Evolutionary conservation across 2,888 invertebrate species (phyloP).

Genomic region (Tuta absoluta): DNA sequence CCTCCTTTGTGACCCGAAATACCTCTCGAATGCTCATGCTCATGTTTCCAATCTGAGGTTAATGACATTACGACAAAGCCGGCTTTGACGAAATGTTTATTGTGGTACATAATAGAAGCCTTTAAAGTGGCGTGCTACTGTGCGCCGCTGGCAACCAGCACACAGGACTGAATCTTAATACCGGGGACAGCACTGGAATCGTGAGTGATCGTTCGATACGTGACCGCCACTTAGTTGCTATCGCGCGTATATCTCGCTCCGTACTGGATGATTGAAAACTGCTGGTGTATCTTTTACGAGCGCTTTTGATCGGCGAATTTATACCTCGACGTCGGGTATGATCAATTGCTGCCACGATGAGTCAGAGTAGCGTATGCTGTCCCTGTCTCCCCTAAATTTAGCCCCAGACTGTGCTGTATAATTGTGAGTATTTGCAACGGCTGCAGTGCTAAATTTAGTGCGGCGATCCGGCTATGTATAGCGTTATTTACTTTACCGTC

Average conservation of each 20-base stretch:
- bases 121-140: constrained; percentile 42
- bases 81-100: constrained; percentile 32
- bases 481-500: constrained; percentile 21
- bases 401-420: constrained; percentile 48
- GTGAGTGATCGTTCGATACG: constrained; percentile 31
- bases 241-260: constrained; percentile 25
- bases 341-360: constrained; percentile 50
- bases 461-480: constrained; percentile 11
- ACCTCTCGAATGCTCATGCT: constrained; percentile 24
- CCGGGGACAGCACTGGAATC: constrained; percentile 31
- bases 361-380: constrained; percentile 56
- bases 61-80: constrained; percentile 39
- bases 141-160: constrained; percentile 36
- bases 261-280: constrained; percentile 19
- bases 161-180: constrained; percentile 41
- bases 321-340: constrained; percentile 36
- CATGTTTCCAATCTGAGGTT: constrained; percentile 32
- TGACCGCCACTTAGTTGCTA: constrained; percentile 25
- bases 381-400: constrained; percentile 58
- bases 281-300: constrained; percentile 15
- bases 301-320: constrained; percentile 14
- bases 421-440: constrained; percentile 43
- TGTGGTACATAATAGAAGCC: constrained; percentile 34
- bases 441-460: constrained; percentile 29
- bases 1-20: constrained; percentile 32